Base-by-base conservation (phyloP, 2,797 vertebrate species). In the Chelmon rostratus region DNA sequence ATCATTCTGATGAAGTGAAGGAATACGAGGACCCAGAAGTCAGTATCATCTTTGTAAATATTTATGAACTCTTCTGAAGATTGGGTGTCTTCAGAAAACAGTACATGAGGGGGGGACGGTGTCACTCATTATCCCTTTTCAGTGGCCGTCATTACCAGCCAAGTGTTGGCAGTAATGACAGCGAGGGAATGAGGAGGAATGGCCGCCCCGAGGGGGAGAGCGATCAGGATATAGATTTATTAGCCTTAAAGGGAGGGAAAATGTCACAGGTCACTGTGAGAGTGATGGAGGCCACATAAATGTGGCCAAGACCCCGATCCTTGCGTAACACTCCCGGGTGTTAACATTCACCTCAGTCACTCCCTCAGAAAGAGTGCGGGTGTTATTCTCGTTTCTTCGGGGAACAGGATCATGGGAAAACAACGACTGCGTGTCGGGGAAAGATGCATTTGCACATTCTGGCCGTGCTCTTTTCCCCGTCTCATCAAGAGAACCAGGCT, bases 211-310 rank as follows among this genome's bases (percentile, higher is more conserved):
- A 28, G 38, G 65, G 50, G 37, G 16, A 15, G 28, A 19, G 64
- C 59, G 28, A 79, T 84, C 72, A 68, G 56, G 49, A 33, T 68
- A 76, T 79, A 53, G 68, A 83, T 83, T 76, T 79, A 72, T 65
- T 72, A 35, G 44, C 21, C 57, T 54, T 49, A 38, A 70, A 49
- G 65, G 57, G 6, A 50, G 47, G 49, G 61, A 49, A 25, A 69
- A 53, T 70, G 77, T 83, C 46, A 81, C 57, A 64, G 87, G 69
- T 85, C 71, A 56, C 11, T 0, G 49, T 37, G 54, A 59, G 73
- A 82, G 73, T 54, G 76, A 69, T 56, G 56, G 50, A 65, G 53
- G 59, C 37, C 70, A 62, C 78, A 79, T 59, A 46, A 50, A 37
- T 59, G 57, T 11, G 40, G n/a, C 47, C 46, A 19, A 63, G 75